Base-by-base conservation (phyloP, 1,140 invertebrate species). In the Chironomus tepperi region DNA sequence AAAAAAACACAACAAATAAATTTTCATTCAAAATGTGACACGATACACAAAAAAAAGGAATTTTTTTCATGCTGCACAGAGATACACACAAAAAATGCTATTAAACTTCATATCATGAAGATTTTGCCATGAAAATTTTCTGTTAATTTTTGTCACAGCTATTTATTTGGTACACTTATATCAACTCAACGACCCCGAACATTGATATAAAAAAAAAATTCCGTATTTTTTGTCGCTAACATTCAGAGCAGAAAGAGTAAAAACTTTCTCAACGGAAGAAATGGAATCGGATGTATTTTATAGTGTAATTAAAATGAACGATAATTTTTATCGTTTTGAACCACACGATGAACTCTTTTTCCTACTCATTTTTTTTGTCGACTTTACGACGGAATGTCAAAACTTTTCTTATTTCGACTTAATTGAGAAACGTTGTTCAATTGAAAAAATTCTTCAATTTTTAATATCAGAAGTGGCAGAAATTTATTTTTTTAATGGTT, bases 261-360 rank as follows among this genome's bases (percentile, higher is more conserved):
- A 47, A 57, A 57, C 10, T 57, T 57, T 57, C n/a, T 57, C 12
- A 57, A 57, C 12, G 9, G 47, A 15, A 57, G 47, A 57, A 57
- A 57, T 57, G 47, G 12, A 57, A 57, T 57, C 47, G 47, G 47
- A 57, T 57, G 47, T 57, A 57, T 57, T 57, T 57, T 57, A 57
- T 57, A 57, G 47, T 57, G 47, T 57, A 57, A 70, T 70, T 70
- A 70, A 70, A 21, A 19, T 21, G 19, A 70, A 70, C 19, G 65
- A 70, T 70, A 19, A 70, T 70, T 70, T 70, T 70, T 70, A 70
- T 70, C 16, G 19, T 21, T 70, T 70, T 70, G 65, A 70, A 70
- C 65, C 19, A 21, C 16, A 18, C 65, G 18, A 70, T 70, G 65
- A 70, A 70, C 65, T 57, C 47, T 57, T 57, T 47, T 57, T 57